A percentile compares a stretch with the other conserved stretches of the same genome.
These are phyloP conservation scores for Auanema sp. DNA, from an alignment of 2,888 invertebrate species.

Conservation along the genomic window DNA sequence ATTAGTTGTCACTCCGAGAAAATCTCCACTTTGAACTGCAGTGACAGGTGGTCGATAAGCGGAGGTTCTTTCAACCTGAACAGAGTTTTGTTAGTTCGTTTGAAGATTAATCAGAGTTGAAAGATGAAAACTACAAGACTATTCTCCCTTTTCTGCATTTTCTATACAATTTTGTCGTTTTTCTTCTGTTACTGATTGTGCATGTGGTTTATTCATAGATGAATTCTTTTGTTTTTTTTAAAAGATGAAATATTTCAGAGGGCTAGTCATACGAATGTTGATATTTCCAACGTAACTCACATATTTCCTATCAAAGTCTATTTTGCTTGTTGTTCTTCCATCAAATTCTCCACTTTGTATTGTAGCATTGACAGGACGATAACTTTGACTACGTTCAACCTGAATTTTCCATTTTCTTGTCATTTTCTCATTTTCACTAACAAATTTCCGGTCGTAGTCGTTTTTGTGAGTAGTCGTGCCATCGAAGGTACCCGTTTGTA, in stretches of 20 bases:
- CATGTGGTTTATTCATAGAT: background rate
- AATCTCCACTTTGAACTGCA: slow-evolving; percentile 21
- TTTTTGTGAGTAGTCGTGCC: slow-evolving; percentile 31
- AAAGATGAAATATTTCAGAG: slow-evolving; percentile 4
- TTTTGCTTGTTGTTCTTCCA: slow-evolving; percentile 30
- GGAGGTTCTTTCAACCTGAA: slow-evolving; percentile 1
- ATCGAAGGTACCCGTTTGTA: slow-evolving; percentile 27
- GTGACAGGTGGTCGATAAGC: slow-evolving; percentile 8
- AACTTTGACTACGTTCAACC: background rate
- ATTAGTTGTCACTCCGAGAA: slow-evolving; percentile 17
- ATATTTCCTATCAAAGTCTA: slow-evolving; percentile 27
- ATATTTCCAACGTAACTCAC: slow-evolving; percentile 9
- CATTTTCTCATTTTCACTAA: background rate
- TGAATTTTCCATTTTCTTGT: background rate
- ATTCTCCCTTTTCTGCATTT: background rate
- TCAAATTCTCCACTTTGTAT: slow-evolving; percentile 30
- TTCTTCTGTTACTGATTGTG: background rate
- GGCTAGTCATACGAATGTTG: slow-evolving; percentile 5
- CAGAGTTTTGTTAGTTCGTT: background rate
- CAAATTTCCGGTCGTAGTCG: slow-evolving; percentile 29
- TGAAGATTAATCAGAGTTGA: background rate
- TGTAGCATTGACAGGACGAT: background rate
- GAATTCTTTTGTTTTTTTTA: no score
- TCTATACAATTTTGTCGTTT: background rate
- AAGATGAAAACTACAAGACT: no score